These are phyloP conservation scores for Siniperca chuatsi DNA, from an alignment of 2,113 vertebrate genomes.

Conservation along the genomic window DNA sequence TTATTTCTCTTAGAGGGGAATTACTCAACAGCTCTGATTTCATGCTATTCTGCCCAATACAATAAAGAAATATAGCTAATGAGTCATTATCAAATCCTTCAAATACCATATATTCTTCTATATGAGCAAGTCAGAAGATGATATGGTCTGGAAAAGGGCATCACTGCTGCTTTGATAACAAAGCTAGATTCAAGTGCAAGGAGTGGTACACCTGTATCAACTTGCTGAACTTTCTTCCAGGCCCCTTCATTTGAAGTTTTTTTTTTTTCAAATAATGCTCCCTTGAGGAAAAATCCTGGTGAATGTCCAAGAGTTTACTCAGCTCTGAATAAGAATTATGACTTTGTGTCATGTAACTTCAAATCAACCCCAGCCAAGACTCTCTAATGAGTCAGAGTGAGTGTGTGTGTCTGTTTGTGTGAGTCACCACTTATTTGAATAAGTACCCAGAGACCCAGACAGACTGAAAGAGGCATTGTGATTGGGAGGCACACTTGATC, in stretches of 20 bases:
- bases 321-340: conserved; percentile 40
- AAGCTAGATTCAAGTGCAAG: not conserved
- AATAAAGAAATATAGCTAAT: conserved; percentile 54
- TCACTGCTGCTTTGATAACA: conserved; percentile 26
- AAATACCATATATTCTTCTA: conserved; percentile 14
- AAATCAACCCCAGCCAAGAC: conserved; percentile 60
- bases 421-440: conserved; percentile 72
- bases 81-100: conserved; percentile 51
- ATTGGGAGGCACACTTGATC: conserved; percentile 66
- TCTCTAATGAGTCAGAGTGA: conserved; percentile 60
- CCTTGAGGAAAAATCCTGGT: conserved; percentile 18
- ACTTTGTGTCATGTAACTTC: conserved; percentile 55
- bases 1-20: conserved; percentile 48
- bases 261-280: conserved; percentile 3
- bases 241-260: not conserved
- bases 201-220: conserved; percentile 7
- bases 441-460: conserved; percentile 65
- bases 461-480: conserved; percentile 62
- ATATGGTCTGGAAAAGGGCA: not conserved
- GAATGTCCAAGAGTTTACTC: conserved; percentile 41
- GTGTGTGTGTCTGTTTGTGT: conserved; percentile 48
- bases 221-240: not conserved
- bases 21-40: conserved; percentile 57
- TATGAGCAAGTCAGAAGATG: not conserved
- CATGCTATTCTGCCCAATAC: conserved; percentile 38